phyloP scores from a whole-genome alignment of 2,113 vertebrate species.

The Pelmatolapia mariae region DNA sequence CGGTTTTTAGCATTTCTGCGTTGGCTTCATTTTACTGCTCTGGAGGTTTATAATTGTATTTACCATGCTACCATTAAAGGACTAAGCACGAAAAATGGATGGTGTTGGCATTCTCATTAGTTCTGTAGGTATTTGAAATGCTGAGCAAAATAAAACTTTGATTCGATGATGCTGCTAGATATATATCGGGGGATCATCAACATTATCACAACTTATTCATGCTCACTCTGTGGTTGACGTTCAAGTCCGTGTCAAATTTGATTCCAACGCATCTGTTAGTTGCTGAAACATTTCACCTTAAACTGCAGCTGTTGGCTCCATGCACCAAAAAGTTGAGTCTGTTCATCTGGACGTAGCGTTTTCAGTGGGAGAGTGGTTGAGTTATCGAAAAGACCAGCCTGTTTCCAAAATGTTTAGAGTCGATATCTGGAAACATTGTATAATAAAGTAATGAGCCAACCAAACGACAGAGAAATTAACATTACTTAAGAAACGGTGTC shows the following conservation, averaged over 20 bases:
- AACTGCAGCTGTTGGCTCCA: not conserved
- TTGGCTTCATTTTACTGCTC: not conserved
- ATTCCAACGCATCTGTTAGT: not conserved
- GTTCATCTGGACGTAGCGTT: not conserved
- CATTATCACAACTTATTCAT: not conserved
- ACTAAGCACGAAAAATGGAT: not conserved
- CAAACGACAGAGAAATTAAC: not conserved
- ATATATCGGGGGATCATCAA: rapidly evolving
- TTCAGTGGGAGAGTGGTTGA: not conserved
- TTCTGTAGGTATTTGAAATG: not conserved
- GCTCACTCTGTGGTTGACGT: not conserved
- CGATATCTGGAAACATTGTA: not conserved
- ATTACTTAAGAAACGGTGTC: not conserved
- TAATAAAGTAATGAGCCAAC: not conserved
- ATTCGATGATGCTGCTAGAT: not conserved
- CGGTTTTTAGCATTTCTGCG: rapidly evolving
- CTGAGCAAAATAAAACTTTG: not conserved
- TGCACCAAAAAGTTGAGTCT: not conserved
- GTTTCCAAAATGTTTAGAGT: not conserved
- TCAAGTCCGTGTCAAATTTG: not conserved
- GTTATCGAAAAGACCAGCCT: not conserved
- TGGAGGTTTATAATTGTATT: not conserved
- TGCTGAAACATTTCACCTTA: not conserved
- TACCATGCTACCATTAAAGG: not conserved
- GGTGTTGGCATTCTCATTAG: not conserved